These are phyloP conservation scores for Blastobasis lacticolella DNA, from an alignment of 2,888 invertebrate species.

Conservation along the genomic window DNA sequence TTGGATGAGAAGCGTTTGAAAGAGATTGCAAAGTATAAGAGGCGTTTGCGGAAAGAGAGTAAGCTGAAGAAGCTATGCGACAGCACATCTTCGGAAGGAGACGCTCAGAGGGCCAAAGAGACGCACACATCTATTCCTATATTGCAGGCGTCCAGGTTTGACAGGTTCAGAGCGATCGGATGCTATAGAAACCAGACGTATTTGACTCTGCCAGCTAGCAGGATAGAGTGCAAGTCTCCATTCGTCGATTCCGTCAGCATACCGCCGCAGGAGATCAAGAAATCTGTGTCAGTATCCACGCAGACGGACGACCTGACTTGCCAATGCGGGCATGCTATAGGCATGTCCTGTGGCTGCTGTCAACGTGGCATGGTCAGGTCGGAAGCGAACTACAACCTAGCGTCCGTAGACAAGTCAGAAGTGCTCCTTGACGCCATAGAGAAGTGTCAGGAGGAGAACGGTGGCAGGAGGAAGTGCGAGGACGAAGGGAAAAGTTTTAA, in stretches of 20 bases:
- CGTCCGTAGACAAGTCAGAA: constrained; percentile 50
- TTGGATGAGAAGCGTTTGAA: constrained; percentile 55
- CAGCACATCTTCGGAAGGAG: constrained; percentile 62
- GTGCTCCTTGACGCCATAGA: constrained; percentile 71
- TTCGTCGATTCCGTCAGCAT: constrained; percentile 40
- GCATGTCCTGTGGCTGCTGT: constrained; percentile 40
- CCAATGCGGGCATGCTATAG: constrained; percentile 42
- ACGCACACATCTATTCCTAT: constrained; percentile 66
- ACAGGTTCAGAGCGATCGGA: constrained; percentile 60
- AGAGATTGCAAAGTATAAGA: constrained; percentile 66
- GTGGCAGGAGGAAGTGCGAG: constrained; percentile 39
- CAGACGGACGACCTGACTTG: constrained; percentile 60
- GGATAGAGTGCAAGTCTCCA: constrained; percentile 54
- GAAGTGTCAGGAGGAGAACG: constrained; percentile 42
- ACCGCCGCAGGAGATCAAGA: constrained; percentile 44
- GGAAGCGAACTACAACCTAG: constrained; percentile 52
- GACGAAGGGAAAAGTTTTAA: constrained; percentile 46
- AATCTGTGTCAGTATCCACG: constrained; percentile 50
- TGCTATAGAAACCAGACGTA: constrained; percentile 65
- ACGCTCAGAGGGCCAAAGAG: constrained; percentile 37
- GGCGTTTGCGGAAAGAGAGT: constrained; percentile 58
- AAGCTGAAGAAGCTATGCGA: constrained; percentile 56
- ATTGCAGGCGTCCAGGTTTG: constrained; percentile 63
- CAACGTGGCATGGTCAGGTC: constrained; percentile 52
- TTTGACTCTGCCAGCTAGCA: constrained; percentile 53